Evolutionary conservation across 1,140 invertebrate species (phyloP), one percentile per base, ranked within the genome.

Genomic region (Pissodes strobi): DNA sequence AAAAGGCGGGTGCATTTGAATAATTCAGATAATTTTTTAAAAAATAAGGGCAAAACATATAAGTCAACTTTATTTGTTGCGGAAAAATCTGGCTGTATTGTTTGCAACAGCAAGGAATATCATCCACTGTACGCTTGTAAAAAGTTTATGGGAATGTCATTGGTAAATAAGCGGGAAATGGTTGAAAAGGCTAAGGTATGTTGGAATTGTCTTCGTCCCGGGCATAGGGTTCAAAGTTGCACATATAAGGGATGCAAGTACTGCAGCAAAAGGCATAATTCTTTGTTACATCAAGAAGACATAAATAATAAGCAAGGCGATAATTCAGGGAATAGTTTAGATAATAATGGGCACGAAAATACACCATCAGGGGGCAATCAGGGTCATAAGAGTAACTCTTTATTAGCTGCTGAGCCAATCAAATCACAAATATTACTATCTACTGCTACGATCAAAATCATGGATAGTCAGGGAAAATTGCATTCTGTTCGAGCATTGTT

Each of bases 251-350:
- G 38, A 3, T 39, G 38, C n/a, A 5, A 3, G n/a, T 17, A 39
- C n/a, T 39, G 38, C 38, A n/a, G n/a, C n/a, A 39, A 39, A 39
- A 39, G n/a, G 38, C 38, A 39, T 39, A 39, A 39, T n/a, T 46
- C 21, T 3, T 18, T 46, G n/a, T 22, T 46, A 19, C 21, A 21
- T 46, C n/a, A n/a, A n/a, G n/a, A n/a, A n/a, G n/a, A n/a, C n/a
- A n/a, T n/a, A n/a, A n/a, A n/a, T n/a, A n/a, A n/a, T n/a, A n/a
- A n/a, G n/a, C n/a, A n/a, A n/a, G n/a, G n/a, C n/a, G n/a, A n/a
- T n/a, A n/a, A n/a, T n/a, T n/a, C n/a, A n/a, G n/a, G n/a, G n/a
- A n/a, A n/a, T n/a, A n/a, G n/a, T n/a, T n/a, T n/a, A n/a, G n/a
- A n/a, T n/a, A n/a, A n/a, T n/a, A n/a, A n/a, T n/a, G n/a, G n/a